Conservation (phyloP, 1,140 invertebrate genomes). For the Drosophila erecta region DNA sequence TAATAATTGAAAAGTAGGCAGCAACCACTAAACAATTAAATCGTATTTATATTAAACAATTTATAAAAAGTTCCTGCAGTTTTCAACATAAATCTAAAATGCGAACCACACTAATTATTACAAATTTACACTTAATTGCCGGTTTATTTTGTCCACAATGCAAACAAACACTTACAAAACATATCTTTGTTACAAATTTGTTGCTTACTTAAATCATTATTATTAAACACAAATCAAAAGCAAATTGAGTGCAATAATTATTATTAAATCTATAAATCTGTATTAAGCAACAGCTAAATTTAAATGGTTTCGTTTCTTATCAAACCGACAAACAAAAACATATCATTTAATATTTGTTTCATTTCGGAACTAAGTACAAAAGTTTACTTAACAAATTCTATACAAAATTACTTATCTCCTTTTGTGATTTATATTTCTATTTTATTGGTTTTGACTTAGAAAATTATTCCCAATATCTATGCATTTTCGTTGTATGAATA, state of each 20-base stretch:
- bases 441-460: conserved; percentile 18
- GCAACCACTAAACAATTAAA: conserved; percentile 43
- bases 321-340: conserved; percentile 30
- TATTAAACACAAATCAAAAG: conserved; percentile 65
- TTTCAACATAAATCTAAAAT: conserved; percentile 52
- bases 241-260: conserved; percentile 77
- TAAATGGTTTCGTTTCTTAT: conserved; percentile 11
- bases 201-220: conserved; percentile 54
- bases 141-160: conserved; percentile 23
- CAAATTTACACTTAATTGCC: conserved; percentile 15
- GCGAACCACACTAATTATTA: conserved; percentile 17
- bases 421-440: conserved; percentile 25
- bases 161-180: conserved; percentile 24
- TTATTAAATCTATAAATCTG: conserved; percentile 60
- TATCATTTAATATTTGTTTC: conserved; percentile 54
- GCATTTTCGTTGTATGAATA: conserved; percentile 61
- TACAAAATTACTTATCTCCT: conserved; percentile 6
- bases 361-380: conserved; percentile 49
- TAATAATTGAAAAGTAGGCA: conserved; percentile 38
- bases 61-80: conserved; percentile 81
- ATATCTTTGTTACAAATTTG: conserved; percentile 78
- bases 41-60: conserved; percentile 40
- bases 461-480: conserved; percentile 21
- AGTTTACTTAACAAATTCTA: conserved; percentile 31
- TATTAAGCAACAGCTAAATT: conserved; percentile 40